These are phyloP conservation scores for Nanorana parkeri DNA, from an alignment of 2,113 vertebrate species.

Conservation along the genomic window DNA sequence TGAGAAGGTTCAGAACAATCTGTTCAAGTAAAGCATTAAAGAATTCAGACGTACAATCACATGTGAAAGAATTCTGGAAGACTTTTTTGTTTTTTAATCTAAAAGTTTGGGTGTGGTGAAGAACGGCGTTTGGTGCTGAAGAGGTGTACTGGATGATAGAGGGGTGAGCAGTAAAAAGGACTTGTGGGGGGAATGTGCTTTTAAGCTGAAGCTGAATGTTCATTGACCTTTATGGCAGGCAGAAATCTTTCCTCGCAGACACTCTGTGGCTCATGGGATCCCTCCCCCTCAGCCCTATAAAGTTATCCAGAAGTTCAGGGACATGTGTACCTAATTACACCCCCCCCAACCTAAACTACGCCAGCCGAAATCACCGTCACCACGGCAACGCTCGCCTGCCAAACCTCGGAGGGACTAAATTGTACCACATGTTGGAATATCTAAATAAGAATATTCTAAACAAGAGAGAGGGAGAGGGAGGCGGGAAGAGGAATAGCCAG, in stretches of 20 bases:
- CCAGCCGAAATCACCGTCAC: slow-evolving; percentile 55
- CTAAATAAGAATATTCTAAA: slow-evolving; percentile 59
- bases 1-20: too few species aligned
- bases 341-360: slow-evolving; percentile 54
- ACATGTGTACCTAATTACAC: slow-evolving; percentile 57
- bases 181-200: not conserved
- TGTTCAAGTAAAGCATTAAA: too few species aligned
- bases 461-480: slow-evolving; percentile 40
- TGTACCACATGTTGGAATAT: slow-evolving; percentile 57
- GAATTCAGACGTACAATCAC: too few species aligned
- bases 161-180: slow-evolving; percentile 4
- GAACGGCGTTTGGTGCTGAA: not conserved
- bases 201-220: slow-evolving; percentile 35
- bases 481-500: slow-evolving; percentile 13
- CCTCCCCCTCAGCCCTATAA: slow-evolving; percentile 53
- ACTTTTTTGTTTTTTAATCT: too few species aligned
- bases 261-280: slow-evolving; percentile 25
- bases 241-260: slow-evolving; percentile 52
- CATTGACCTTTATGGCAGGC: slow-evolving; percentile 50
- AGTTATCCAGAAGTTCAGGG: slow-evolving; percentile 55
- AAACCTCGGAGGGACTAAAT: slow-evolving; percentile 57
- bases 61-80: too few species aligned
- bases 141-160: not conserved
- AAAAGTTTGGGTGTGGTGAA: not conserved
- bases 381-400: slow-evolving; percentile 55